Conservation (phyloP, 2,888 invertebrate genomes). For the Leistus spinibarbis region DNA sequence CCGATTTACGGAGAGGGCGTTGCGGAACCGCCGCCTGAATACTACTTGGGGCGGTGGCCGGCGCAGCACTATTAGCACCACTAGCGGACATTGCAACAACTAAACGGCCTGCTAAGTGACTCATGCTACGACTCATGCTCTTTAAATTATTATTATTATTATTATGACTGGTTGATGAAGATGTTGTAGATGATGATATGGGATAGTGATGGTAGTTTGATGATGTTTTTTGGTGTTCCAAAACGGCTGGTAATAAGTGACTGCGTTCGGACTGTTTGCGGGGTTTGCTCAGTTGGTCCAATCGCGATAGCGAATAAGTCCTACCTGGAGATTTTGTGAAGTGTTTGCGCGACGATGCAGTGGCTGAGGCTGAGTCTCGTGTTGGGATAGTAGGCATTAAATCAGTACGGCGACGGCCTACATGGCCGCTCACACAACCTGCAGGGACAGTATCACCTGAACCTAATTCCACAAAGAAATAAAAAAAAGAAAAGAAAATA, state of each 20-base stretch:
- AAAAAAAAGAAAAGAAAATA: background rate
- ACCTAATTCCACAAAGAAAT: slow-evolving; percentile 9
- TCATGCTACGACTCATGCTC: slow-evolving; percentile 74
- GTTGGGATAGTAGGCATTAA: slow-evolving; percentile 88
- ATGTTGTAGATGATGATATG: slow-evolving; percentile 48
- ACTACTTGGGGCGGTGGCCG: slow-evolving; percentile 42
- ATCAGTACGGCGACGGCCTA: slow-evolving; percentile 87
- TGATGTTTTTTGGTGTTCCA: slow-evolving; percentile 46
- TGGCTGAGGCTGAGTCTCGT: slow-evolving; percentile 64
- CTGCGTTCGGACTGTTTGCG: slow-evolving; percentile 60
- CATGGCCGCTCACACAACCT: slow-evolving; percentile 71
- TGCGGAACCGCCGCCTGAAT: slow-evolving; percentile 55
- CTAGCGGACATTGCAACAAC: slow-evolving; percentile 46
- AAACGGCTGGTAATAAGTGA: slow-evolving; percentile 53
- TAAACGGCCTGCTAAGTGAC: slow-evolving; percentile 60
- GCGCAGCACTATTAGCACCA: slow-evolving; percentile 45
- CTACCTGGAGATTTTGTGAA: slow-evolving; percentile 71
- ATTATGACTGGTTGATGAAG: slow-evolving; percentile 48
- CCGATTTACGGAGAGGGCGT: slow-evolving; percentile 54
- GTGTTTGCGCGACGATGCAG: slow-evolving; percentile 60
- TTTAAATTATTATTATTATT: slow-evolving; percentile 33
- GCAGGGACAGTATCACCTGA: slow-evolving; percentile 56
- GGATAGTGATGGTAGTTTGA: slow-evolving; percentile 44
- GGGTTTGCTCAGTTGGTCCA: slow-evolving; percentile 83
- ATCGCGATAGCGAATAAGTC: slow-evolving; percentile 92